Evolutionary conservation across 2,113 vertebrate genomes (phyloP).

Genomic region (Macroglossus sobrinus): DNA sequence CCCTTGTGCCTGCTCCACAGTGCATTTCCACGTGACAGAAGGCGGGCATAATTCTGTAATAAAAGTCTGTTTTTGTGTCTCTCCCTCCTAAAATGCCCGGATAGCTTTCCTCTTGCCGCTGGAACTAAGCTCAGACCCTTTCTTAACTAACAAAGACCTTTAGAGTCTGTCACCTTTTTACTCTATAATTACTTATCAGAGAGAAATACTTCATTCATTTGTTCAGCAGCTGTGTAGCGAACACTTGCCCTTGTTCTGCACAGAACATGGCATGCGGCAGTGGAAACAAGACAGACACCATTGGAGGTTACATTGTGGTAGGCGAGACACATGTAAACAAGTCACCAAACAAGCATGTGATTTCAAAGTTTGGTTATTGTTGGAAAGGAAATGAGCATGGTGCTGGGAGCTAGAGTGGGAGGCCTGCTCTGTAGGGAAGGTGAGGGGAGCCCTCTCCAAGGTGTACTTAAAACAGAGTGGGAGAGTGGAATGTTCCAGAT

Average conservation of each 20-base stretch:
- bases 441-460: not conserved
- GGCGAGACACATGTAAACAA: not conserved
- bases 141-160: not conserved
- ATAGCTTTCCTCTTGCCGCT: not conserved
- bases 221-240: not conserved
- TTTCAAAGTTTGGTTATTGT: not conserved
- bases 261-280: fast-evolving
- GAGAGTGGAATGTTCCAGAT: not conserved
- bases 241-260: not conserved
- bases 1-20: not conserved
- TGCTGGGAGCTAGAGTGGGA: not conserved
- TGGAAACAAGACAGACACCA: fast-evolving
- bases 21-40: not conserved
- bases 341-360: not conserved
- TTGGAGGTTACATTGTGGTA: not conserved
- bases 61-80: not conserved
- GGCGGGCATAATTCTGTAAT: not conserved
- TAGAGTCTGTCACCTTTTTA: not conserved
- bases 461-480: not conserved
- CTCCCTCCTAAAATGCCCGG: not conserved
- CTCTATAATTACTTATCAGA: not conserved
- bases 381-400: not conserved
- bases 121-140: not conserved
- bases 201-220: not conserved
- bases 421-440: no score